Evolutionary conservation across 2,113 vertebrate species (phyloP).

Genomic region (Neogobius melanostomus): DNA sequence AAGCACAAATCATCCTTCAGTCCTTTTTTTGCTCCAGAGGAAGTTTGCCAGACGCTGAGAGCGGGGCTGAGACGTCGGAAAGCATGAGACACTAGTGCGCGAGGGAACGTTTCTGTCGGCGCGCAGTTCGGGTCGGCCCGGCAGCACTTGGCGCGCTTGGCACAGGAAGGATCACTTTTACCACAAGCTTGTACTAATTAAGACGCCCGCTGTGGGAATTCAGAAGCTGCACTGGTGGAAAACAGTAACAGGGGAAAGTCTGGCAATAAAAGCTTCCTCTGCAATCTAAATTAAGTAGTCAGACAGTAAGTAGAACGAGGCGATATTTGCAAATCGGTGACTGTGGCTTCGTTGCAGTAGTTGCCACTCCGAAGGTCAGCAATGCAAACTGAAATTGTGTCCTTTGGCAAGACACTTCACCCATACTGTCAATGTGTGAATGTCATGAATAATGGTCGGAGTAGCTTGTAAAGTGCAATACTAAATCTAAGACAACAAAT

Average conservation of each 20-base stretch:
- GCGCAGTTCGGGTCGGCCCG: constrained; percentile 16
- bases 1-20: constrained; percentile 4
- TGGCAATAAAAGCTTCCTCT: background rate
- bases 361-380: too few relatives aligned
- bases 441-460: too few relatives aligned
- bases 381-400: too few relatives aligned
- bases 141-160: constrained; percentile 22
- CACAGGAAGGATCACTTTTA: constrained; percentile 54
- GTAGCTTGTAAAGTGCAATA: too few relatives aligned
- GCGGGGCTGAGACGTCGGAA: constrained; percentile 22
- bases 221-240: constrained; percentile 53
- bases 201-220: constrained; percentile 49
- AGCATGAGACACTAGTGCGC: background rate
- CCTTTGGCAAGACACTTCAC: too few relatives aligned
- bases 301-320: too few relatives aligned
- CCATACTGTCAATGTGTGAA: too few relatives aligned
- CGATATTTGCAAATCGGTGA: too few relatives aligned
- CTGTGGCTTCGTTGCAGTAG: too few relatives aligned
- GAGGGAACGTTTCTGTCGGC: constrained; percentile 27
- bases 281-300: background rate
- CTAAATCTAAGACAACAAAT: too few relatives aligned
- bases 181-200: constrained; percentile 61
- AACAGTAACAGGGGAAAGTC: constrained; percentile 40
- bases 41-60: constrained; percentile 15
- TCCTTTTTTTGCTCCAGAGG: background rate